These are phyloP conservation scores for Danionella cerebrum DNA, from an alignment of 2,113 vertebrate species.

Conservation along the genomic window DNA sequence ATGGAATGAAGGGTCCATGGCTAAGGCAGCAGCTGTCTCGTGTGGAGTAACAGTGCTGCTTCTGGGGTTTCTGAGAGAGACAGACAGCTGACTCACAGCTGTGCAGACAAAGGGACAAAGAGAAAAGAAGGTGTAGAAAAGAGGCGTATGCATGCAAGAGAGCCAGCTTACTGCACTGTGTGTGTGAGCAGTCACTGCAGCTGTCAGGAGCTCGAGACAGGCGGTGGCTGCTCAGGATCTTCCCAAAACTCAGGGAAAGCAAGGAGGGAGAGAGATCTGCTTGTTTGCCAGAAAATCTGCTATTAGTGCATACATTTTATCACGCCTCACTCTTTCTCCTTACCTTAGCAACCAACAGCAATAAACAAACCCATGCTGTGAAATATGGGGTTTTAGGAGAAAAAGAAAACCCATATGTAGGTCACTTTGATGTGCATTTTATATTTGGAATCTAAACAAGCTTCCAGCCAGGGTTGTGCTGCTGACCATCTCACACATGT, in stretches of 20 bases:
- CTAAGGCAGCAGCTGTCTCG: constrained; percentile 22
- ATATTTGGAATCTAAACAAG: too few species aligned
- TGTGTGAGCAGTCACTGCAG: constrained; percentile 48
- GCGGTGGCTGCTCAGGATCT: constrained; percentile 46
- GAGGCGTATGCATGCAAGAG: constrained; percentile 30
- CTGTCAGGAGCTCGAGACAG: constrained; percentile 57
- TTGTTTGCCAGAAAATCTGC: constrained; percentile 9
- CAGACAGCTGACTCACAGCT: constrained; percentile 71
- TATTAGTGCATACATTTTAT: too few species aligned
- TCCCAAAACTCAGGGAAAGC: constrained; percentile 19
- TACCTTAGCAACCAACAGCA: constrained; percentile 19
- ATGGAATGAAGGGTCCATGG: neutral
- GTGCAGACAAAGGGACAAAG: constrained; percentile 52
- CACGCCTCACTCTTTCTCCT: too few species aligned
- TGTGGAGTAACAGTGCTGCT: constrained; percentile 30
- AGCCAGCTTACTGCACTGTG: constrained; percentile 22
- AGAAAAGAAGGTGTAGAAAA: constrained; percentile 37
- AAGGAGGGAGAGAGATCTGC: neutral
- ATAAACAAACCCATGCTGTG: too few species aligned
- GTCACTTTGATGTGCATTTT: too few species aligned
- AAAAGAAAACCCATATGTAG: too few species aligned
- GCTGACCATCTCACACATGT: too few species aligned
- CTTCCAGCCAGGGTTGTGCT: too few species aligned
- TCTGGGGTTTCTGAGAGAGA: constrained; percentile 47
- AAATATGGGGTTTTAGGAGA: too few species aligned